A percentile compares a stretch with the other conserved stretches of the same genome.
These are phyloP conservation scores for Cepphus grylle DNA, from an alignment of 2,113 vertebrate species.

Conservation along the genomic window DNA sequence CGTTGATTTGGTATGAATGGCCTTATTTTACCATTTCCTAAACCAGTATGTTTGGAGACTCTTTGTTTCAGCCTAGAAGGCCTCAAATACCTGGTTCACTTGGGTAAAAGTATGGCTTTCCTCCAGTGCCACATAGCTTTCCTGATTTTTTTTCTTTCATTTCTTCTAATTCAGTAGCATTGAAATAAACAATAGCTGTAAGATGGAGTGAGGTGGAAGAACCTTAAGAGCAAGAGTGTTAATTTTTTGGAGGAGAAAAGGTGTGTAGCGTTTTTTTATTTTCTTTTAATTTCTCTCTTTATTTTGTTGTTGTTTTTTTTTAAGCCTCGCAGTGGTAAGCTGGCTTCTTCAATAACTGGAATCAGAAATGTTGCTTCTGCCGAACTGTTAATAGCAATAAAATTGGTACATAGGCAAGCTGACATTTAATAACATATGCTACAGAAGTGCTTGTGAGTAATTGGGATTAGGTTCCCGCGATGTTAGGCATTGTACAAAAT, in stretches of 20 bases:
- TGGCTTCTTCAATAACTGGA: background rate
- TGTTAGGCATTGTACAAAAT: background rate
- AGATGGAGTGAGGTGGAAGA: background rate
- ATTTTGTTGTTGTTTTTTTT: background rate
- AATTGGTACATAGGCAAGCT: background rate
- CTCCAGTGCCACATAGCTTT: background rate
- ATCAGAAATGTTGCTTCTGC: background rate
- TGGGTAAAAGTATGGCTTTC: background rate
- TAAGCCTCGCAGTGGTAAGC: background rate
- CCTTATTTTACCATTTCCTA: background rate
- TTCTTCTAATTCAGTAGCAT: background rate
- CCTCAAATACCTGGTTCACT: background rate
- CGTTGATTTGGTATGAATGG: background rate
- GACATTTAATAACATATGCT: background rate
- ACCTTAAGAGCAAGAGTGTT: background rate
- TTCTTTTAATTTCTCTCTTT: background rate
- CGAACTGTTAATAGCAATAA: background rate
- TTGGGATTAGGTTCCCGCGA: background rate
- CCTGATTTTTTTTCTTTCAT: accelerated
- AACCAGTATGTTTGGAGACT: background rate
- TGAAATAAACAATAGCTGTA: background rate
- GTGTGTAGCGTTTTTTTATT: background rate
- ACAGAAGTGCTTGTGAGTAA: background rate
- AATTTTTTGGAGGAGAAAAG: background rate
- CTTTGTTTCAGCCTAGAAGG: background rate